A percentile compares a stretch with the other conserved stretches of the same genome.
phyloP scores from a whole-genome alignment of 1,140 invertebrate genomes.

The Heliconius melpomene region DNA sequence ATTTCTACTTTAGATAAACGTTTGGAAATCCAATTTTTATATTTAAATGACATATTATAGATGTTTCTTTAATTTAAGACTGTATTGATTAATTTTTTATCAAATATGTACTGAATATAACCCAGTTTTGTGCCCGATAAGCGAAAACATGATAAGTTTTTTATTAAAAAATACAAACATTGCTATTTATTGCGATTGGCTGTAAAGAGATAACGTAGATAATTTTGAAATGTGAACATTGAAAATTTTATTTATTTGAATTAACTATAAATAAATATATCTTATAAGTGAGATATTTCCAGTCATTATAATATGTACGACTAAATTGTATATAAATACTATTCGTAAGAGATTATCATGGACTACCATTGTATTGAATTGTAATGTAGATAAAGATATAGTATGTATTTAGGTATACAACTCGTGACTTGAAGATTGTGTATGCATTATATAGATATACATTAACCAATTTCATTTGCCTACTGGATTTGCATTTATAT shows the following conservation, averaged over 20 bases:
- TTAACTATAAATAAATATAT: no score
- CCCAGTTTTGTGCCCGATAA: constrained; percentile 47
- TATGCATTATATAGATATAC: background rate
- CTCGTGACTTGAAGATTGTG: background rate
- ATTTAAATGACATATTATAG: background rate
- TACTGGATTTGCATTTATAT: background rate
- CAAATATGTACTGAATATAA: constrained; percentile 30
- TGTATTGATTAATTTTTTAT: constrained; percentile 29
- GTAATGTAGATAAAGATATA: background rate
- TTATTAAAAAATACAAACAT: background rate
- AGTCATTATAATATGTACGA: background rate
- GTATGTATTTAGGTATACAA: background rate
- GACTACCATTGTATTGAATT: background rate
- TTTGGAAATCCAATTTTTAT: background rate
- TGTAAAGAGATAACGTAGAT: background rate
- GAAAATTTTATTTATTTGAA: background rate
- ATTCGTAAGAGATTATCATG: background rate
- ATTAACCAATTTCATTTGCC: background rate
- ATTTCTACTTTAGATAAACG: constrained; percentile 17
- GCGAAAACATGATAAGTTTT: constrained; percentile 29
- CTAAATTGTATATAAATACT: background rate
- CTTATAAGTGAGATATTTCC: background rate
- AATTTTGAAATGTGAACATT: background rate
- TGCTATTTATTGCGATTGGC: constrained; percentile 3
- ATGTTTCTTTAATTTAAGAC: background rate